Conservation (phyloP, 2,113 vertebrate species). For the Triplophysa siluroides region DNA sequence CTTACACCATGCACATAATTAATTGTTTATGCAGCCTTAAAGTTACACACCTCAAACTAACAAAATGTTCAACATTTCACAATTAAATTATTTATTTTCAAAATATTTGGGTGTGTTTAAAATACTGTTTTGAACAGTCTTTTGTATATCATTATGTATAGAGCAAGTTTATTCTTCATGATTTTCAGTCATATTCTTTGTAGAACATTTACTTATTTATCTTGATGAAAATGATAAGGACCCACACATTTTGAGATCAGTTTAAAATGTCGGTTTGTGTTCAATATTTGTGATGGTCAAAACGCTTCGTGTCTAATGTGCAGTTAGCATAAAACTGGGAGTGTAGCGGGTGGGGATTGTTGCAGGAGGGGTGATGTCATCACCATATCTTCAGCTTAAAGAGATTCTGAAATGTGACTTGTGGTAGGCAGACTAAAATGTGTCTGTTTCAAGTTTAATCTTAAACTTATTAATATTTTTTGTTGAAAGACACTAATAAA, state of each 20-base stretch:
- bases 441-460: background rate
- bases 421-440: background rate
- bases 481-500: background rate
- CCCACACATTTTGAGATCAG: no score
- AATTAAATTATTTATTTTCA: background rate
- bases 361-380: background rate
- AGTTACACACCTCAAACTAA: background rate
- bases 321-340: background rate
- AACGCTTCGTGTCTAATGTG: background rate
- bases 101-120: no score
- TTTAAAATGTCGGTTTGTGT: no score
- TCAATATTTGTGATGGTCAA: background rate
- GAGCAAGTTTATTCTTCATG: no score
- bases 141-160: background rate
- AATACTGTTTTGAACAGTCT: no score
- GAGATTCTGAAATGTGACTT: slow-evolving; percentile 1
- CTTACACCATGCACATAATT: background rate
- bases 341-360: background rate
- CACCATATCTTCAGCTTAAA: background rate
- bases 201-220: no score
- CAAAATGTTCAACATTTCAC: slow-evolving; percentile 11
- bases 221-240: no score
- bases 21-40: slow-evolving; percentile 10
- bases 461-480: background rate
- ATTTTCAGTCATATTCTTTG: no score